Percentiles rank a stretch among this genome's conserved stretches.
Conservation (phyloP, 2,888 invertebrate species). For the Caenorhabditis afra region DNA sequence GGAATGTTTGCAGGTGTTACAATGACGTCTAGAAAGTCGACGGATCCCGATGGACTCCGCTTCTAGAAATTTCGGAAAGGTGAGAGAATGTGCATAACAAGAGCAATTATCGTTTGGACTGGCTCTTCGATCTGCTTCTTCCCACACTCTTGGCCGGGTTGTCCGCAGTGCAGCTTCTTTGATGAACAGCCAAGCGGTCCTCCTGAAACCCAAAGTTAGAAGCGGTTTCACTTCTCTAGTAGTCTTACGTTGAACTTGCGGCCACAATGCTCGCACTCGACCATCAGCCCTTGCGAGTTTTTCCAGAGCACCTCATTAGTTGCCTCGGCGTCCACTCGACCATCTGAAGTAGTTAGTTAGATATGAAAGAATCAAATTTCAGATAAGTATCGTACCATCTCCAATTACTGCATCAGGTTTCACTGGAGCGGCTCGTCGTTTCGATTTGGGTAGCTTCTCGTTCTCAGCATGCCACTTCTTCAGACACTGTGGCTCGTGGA, state of each 20-base stretch:
- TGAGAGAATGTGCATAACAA: no score
- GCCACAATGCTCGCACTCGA: constrained; percentile 85
- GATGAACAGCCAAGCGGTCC: constrained; percentile 85
- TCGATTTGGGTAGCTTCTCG: constrained; percentile 83
- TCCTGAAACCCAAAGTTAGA: constrained; percentile 80
- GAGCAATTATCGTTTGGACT: constrained; percentile 31
- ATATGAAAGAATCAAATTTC: constrained; percentile 25
- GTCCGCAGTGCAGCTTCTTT: constrained; percentile 83
- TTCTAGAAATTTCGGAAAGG: constrained; percentile 8
- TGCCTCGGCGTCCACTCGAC: constrained; percentile 77
- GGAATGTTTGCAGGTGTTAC: constrained; percentile 41
- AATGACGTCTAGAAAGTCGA: constrained; percentile 34
- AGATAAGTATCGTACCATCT: constrained; percentile 50
- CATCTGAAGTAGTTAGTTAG: constrained; percentile 52
- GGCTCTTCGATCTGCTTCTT: constrained; percentile 51
- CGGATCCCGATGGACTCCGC: constrained; percentile 42
- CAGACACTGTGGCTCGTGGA: constrained; percentile 83
- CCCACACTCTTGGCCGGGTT: constrained; percentile 73
- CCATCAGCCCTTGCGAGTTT: constrained; percentile 82
- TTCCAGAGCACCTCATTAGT: constrained; percentile 84
- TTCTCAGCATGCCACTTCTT: constrained; percentile 85
- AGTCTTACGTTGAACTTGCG: constrained; percentile 84
- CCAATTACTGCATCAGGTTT: constrained; percentile 83
- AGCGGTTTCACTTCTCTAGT: background rate
- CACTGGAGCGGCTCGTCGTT: constrained; percentile 84